Percentiles rank a stretch among this genome's conserved stretches.
Conservation (phyloP, 2,113 vertebrate species). For the Formicarius rufipectus region DNA sequence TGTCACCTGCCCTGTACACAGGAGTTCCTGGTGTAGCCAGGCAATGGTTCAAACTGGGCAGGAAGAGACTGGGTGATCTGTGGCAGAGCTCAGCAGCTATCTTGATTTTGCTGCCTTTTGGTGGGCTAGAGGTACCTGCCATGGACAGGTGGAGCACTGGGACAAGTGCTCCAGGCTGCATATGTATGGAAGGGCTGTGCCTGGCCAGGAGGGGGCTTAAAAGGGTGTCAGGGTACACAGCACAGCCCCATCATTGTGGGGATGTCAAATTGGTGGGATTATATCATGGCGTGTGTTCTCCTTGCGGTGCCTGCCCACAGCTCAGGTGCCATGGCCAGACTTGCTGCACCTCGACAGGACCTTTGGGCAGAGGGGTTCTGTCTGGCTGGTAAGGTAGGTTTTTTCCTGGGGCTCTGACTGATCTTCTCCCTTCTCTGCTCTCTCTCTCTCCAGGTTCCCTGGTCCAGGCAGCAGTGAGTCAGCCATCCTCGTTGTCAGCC, state of each 20-base stretch:
- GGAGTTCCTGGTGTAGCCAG: neutral
- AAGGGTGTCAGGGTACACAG: too few relatives aligned
- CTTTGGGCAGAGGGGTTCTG: neutral
- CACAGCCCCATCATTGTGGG: neutral
- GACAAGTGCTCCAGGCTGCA: neutral
- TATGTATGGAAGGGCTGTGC: neutral
- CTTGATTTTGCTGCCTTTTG: neutral
- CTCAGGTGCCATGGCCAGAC: neutral
- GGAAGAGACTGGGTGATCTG: neutral
- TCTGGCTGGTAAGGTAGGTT: neutral
- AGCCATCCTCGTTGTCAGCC: neutral
- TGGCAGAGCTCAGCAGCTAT: neutral
- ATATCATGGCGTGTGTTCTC: neutral
- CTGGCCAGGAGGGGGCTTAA: neutral
- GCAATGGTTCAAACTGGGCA: neutral
- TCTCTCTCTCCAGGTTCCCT: neutral
- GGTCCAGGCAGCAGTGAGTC: neutral
- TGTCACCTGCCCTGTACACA: neutral
- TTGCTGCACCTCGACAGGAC: neutral
- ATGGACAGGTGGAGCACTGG: rapidly evolving
- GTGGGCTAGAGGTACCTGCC: neutral
- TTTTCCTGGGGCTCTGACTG: neutral
- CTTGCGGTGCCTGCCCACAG: rapidly evolving
- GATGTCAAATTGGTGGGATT: neutral
- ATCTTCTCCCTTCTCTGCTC: neutral